Evolutionary conservation across 2,797 vertebrate genomes (phyloP).

Genomic region (Lagorchestes hirsutus): DNA sequence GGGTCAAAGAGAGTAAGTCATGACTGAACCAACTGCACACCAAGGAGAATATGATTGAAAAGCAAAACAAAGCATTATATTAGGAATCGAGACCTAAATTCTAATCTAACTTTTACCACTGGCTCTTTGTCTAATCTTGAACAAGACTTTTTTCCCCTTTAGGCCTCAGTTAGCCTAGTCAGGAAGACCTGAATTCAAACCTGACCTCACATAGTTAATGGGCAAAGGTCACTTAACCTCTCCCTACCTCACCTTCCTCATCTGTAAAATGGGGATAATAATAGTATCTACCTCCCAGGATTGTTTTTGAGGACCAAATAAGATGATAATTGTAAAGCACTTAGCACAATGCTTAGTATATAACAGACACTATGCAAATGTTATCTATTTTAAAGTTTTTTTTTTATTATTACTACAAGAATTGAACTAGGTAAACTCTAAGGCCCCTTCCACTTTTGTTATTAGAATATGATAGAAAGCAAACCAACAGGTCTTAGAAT

Average conservation of each 20-base stretch:
- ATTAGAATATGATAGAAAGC: background rate
- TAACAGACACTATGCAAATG: background rate
- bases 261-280: background rate
- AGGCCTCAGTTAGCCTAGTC: background rate
- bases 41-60: background rate
- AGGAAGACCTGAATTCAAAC: background rate
- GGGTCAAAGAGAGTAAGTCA: background rate
- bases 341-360: background rate
- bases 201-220: background rate
- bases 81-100: too few relatives aligned
- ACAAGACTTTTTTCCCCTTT: too few relatives aligned
- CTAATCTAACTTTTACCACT: too few relatives aligned
- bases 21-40: background rate
- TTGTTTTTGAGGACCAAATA: background rate
- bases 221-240: background rate
- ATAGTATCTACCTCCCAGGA: background rate
- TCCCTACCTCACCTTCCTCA: background rate
- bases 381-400: background rate
- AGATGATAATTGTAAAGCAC: background rate
- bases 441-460: background rate
- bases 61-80: background rate
- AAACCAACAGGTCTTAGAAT: background rate
- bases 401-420: background rate
- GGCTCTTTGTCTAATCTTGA: too few relatives aligned
- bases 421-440: background rate